Base-by-base conservation (phyloP, 2,113 vertebrate species). In the Vimba vimba region DNA sequence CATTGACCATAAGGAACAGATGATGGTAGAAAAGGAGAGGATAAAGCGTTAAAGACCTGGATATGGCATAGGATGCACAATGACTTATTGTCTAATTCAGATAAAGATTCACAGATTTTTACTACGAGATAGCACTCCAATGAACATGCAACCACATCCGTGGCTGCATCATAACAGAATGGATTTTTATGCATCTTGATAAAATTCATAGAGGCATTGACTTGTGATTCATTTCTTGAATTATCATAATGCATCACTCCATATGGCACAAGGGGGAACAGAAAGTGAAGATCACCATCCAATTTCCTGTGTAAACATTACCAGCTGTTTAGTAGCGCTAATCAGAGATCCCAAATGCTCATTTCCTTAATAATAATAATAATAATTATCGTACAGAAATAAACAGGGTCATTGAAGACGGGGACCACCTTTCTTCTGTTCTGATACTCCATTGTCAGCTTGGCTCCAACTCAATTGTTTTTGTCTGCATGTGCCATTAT, bases 281-380 rank as follows among this genome's bases (percentile, higher is more conserved):
- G 45, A 85, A 73, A 83, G 84, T 50, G 50, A 77, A 82, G 71
- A 84, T 83, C 66, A 52, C 68, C 66, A 77, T 84, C 84, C 82
- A 87, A 87, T 89, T 89, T 88, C 86, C 89, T 88, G 82, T 84
- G 82, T 85, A 86, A 88, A 89, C 85, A 89, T 64, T 50, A 71
- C 84, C 84, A 86, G 84, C 84, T 89, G 88, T 87, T 85, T 84
- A 73, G 50, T 66, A 68, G 69, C 39, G 6, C 66, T 27, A 74
- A 69, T 84, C 71, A 55, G 82, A 86, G 84, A 86, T 73, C 36
- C 43, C 17, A n/a, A 84, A 82, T 80, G n/a, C 47, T 47, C 11
- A 52, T 73, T 79, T 81, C 60, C 73, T 69, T n/a, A 3, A 21
- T 3, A 33, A 33, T 33, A 57, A 23, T 21, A 57, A 19, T 5